A percentile compares a stretch with the other conserved stretches of the same genome.
Evolutionary conservation across 2,888 invertebrate species (phyloP).

Genomic region (Tolmerus cingulatus): DNA sequence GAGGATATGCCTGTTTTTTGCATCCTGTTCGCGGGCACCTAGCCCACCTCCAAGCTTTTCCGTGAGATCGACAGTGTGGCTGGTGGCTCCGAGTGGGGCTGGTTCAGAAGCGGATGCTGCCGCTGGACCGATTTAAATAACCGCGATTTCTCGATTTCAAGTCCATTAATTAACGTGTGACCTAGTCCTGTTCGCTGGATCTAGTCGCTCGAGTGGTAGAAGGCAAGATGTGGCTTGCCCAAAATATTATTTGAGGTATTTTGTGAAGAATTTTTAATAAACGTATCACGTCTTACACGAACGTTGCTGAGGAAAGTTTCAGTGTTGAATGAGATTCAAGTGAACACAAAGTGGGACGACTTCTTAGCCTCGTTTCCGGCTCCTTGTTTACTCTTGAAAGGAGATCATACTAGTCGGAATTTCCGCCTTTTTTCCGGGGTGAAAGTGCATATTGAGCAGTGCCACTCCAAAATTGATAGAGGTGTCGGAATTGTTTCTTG

Average conservation of each 20-base stretch:
- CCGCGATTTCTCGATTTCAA: neutral
- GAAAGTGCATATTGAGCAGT: constrained; percentile 1
- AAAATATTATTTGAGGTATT: neutral
- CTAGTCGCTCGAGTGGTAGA: neutral
- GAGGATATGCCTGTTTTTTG: constrained; percentile 1
- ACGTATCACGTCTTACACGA: neutral
- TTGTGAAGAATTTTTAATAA: neutral
- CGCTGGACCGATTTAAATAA: neutral
- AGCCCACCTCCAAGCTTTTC: neutral
- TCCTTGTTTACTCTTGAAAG: neutral
- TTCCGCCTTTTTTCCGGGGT: neutral
- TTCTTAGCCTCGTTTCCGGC: neutral
- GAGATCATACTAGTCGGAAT: neutral
- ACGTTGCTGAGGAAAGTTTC: neutral
- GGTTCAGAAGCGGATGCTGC: neutral
- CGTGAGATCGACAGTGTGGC: neutral
- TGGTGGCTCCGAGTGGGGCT: neutral
- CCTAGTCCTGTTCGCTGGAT: neutral
- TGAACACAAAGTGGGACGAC: neutral
- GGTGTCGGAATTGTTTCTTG: neutral
- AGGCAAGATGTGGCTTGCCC: neutral
- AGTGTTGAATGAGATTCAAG: neutral
- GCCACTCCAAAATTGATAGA: neutral
- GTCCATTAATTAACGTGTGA: neutral
- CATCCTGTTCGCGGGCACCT: neutral